Evolutionary conservation across 2,113 vertebrate species (phyloP).

Genomic region (Clinocottus analis): DNA sequence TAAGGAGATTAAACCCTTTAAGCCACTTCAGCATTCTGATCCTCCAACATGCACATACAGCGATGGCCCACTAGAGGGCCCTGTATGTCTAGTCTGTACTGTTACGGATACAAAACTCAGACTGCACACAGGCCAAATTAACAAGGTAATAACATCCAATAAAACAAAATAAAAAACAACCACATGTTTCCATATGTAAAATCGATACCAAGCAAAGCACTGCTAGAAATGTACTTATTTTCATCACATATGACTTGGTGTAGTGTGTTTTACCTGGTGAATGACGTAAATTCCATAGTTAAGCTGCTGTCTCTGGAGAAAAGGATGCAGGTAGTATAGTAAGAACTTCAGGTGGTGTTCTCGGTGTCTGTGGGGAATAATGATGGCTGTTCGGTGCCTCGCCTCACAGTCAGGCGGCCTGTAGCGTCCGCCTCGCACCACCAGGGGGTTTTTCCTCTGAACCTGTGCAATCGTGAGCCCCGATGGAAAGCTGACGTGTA

Average conservation of each 20-base stretch:
- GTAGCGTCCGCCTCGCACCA: conserved; percentile 84
- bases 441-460: conserved; percentile 81
- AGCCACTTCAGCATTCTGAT: conserved; percentile 1
- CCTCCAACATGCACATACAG: neutral
- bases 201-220: neutral
- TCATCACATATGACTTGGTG: neutral
- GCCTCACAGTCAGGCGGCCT: conserved; percentile 83
- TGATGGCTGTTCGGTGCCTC: conserved; percentile 80
- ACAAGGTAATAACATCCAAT: neutral
- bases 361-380: conserved; percentile 85
- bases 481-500: conserved; percentile 83
- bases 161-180: neutral
- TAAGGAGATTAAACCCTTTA: conserved; percentile 26
- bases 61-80: conserved; percentile 36
- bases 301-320: conserved; percentile 87
- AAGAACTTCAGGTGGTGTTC: conserved; percentile 85
- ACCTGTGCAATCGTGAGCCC: conserved; percentile 79
- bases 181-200: neutral
- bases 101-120: no score
- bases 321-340: conserved; percentile 86
- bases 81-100: neutral
- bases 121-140: neutral
- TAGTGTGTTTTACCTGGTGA: conserved; percentile 81
- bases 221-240: neutral
- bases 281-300: conserved; percentile 86